phyloP scores from a whole-genome alignment of 2,797 vertebrate genomes.

The Enteromius anoplus region DNA sequence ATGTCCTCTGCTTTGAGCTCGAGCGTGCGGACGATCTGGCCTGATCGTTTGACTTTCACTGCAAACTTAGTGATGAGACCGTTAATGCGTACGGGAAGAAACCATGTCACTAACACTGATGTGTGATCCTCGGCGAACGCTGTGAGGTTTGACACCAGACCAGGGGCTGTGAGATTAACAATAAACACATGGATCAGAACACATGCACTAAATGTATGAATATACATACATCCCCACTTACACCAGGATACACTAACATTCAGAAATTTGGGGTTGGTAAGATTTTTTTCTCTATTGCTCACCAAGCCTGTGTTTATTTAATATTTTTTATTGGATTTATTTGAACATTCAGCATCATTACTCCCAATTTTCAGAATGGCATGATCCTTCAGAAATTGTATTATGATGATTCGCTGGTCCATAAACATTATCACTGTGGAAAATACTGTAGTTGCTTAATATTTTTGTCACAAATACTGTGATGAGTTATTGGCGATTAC shows the following conservation, averaged over 20 bases:
- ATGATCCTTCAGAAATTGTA: neutral
- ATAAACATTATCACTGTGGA: neutral
- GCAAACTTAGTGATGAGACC: slow-evolving; percentile 96
- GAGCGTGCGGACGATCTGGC: slow-evolving; percentile 82
- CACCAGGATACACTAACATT: neutral
- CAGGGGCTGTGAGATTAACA: slow-evolving; percentile 82
- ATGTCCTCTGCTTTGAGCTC: slow-evolving; percentile 91
- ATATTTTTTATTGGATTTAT: neutral
- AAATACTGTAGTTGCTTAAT: neutral
- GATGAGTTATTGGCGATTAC: neutral
- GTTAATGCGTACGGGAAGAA: slow-evolving; percentile 90
- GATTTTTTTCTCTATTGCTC: neutral
- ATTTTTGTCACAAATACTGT: neutral
- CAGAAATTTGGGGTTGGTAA: neutral
- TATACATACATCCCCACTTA: neutral
- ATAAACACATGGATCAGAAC: slow-evolving; percentile 12
- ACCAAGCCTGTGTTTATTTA: neutral
- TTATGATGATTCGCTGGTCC: neutral
- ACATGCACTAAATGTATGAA: neutral
- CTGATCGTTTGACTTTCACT: slow-evolving; percentile 90
- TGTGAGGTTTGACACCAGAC: slow-evolving; percentile 93
- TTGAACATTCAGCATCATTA: neutral
- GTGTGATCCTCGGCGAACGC: slow-evolving; percentile 89
- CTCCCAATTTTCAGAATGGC: neutral
- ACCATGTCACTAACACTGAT: slow-evolving; percentile 91